Conservation (phyloP, 1,140 invertebrate species). For the Homalodisca vitripennis region DNA sequence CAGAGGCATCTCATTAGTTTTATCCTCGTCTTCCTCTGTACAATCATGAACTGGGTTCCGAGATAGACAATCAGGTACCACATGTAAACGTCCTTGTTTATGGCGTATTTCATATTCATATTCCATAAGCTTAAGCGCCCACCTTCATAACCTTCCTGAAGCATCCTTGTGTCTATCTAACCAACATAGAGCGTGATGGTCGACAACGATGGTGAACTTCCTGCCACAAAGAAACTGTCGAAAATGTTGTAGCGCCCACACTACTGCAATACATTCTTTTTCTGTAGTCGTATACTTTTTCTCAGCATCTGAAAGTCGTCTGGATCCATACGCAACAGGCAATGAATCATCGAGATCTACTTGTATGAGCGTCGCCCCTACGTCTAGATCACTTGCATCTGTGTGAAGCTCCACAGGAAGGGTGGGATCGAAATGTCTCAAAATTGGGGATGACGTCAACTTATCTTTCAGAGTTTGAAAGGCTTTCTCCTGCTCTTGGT, state of each 20-base stretch:
- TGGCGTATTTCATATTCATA: conserved; percentile 50
- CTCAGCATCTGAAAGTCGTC: conserved; percentile 43
- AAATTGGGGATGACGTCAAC: conserved; percentile 33
- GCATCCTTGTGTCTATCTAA: conserved; percentile 51
- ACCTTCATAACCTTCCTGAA: conserved; percentile 50
- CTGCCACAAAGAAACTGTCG: conserved; percentile 51
- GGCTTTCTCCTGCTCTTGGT: background rate
- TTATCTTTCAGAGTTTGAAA: background rate
- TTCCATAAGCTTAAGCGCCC: conserved; percentile 52
- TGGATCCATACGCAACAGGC: conserved; percentile 41
- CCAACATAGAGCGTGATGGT: conserved; percentile 53
- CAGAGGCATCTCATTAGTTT: conserved; percentile 3
- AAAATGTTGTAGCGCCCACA: conserved; percentile 49
- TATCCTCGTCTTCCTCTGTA: background rate
- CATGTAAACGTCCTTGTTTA: conserved; percentile 42
- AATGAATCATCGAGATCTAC: conserved; percentile 10
- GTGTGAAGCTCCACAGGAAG: conserved; percentile 40
- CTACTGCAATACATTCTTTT: conserved; percentile 48
- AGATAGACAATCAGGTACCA: background rate
- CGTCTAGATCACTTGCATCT: conserved; percentile 42
- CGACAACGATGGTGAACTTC: conserved; percentile 53
- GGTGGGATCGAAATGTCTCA: conserved; percentile 39
- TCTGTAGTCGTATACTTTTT: conserved; percentile 47
- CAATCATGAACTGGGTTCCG: background rate
- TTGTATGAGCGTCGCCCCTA: conserved; percentile 44